These are phyloP conservation scores for Zaprionus kolodkinae DNA, from an alignment of 1,140 invertebrate species.

Conservation along the genomic window DNA sequence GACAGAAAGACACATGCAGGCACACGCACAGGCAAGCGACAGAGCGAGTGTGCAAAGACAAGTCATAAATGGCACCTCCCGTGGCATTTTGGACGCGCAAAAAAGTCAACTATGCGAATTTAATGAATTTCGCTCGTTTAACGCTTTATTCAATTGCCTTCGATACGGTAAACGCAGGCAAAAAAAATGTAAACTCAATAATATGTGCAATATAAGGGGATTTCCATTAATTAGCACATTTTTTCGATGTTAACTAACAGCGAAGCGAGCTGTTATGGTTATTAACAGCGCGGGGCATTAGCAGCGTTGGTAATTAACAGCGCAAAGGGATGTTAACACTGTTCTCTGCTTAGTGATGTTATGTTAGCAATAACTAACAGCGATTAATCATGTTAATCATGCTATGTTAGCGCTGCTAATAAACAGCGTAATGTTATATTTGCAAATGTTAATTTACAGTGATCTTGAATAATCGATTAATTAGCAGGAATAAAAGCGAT, in stretches of 20 bases:
- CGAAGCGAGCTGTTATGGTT: neutral
- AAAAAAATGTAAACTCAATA: neutral
- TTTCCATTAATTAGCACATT: neutral
- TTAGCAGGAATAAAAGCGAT: neutral
- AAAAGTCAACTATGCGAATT: slow-evolving; percentile 5
- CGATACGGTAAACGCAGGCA: neutral
- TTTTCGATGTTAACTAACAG: neutral
- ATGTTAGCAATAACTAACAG: neutral
- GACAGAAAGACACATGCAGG: neutral
- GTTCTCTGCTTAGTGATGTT: too few relatives aligned
- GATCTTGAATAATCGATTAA: neutral
- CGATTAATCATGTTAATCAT: neutral
- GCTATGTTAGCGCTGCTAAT: neutral
- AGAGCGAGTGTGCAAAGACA: slow-evolving; percentile 47
- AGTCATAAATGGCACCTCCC: slow-evolving; percentile 61
- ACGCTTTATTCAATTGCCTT: slow-evolving; percentile 1
- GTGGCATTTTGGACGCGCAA: slow-evolving; percentile 3
- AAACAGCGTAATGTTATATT: neutral
- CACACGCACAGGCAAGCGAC: neutral
- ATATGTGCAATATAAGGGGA: neutral
- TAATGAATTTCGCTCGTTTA: slow-evolving; percentile 4
- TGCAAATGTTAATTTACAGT: neutral
- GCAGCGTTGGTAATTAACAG: too few relatives aligned
- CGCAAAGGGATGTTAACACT: neutral
- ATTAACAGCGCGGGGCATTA: too few relatives aligned